Percentiles rank a stretch among this genome's conserved stretches.
These are phyloP conservation scores for Rhinophrynus dorsalis DNA, from an alignment of 2,797 vertebrate genomes.

Conservation along the genomic window DNA sequence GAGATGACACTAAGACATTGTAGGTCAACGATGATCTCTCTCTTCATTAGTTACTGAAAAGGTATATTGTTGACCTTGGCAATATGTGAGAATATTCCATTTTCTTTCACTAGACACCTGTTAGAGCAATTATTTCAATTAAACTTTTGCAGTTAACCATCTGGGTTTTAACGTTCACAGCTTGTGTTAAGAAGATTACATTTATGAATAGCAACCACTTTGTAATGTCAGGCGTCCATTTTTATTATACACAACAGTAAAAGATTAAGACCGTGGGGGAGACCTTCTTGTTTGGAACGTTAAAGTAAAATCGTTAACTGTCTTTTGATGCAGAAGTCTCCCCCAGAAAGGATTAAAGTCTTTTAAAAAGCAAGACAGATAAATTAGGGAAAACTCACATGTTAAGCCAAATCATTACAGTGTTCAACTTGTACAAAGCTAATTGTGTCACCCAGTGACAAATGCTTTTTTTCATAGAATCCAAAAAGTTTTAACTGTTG, in stretches of 20 bases:
- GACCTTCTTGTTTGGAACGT: slow-evolving; percentile 31
- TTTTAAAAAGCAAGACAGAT: slow-evolving; percentile 36
- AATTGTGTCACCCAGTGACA: slow-evolving; percentile 29
- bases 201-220: slow-evolving; percentile 16
- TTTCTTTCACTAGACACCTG: slow-evolving; percentile 30
- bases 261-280: slow-evolving; percentile 36
- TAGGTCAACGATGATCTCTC: too few relatives aligned
- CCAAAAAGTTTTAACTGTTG: slow-evolving; percentile 30
- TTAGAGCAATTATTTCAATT: slow-evolving; percentile 17
- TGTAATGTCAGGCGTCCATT: background rate
- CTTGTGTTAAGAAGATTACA: slow-evolving; percentile 29
- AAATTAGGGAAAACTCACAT: slow-evolving; percentile 33
- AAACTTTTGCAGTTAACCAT: slow-evolving; percentile 19
- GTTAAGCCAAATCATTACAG: slow-evolving; percentile 45
- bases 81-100: background rate
- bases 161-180: slow-evolving; percentile 19
- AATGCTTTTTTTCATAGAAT: slow-evolving; percentile 32
- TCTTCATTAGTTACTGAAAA: background rate
- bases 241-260: slow-evolving; percentile 28
- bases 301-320: slow-evolving; percentile 24
- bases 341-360: slow-evolving; percentile 48
- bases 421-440: slow-evolving; percentile 24
- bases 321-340: slow-evolving; percentile 31
- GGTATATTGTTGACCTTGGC: slow-evolving; percentile 3
- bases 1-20: too few relatives aligned